A percentile compares a stretch with the other conserved stretches of the same genome.
Evolutionary conservation across 2,888 invertebrate genomes (phyloP).

Genomic region (Steromphala cineraria): DNA sequence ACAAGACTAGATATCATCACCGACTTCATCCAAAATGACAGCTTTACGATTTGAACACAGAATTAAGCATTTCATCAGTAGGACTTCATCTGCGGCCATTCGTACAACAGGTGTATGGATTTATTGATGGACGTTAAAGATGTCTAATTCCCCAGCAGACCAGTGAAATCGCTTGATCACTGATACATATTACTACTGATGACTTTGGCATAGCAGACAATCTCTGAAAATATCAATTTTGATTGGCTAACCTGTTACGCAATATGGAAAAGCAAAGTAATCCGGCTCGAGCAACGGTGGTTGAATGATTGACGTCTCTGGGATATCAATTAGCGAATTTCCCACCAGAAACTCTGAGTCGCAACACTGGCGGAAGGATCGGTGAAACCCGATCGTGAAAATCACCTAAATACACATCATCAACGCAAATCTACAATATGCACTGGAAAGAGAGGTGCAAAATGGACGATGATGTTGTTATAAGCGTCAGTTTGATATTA

Average conservation of each 20-base stretch:
- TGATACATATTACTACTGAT: neutral
- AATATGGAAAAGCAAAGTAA: conserved; percentile 11
- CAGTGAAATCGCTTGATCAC: neutral
- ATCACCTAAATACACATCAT: conserved; percentile 6
- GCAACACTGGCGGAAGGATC: neutral
- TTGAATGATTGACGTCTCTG: conserved; percentile 1
- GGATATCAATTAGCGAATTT: neutral
- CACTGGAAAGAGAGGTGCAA: neutral
- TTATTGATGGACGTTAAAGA: neutral
- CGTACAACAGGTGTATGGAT: conserved; percentile 6
- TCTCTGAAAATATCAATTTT: conserved; percentile 2
- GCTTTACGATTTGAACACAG: too few species aligned
- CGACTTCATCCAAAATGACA: too few species aligned
- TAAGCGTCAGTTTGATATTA: too few species aligned
- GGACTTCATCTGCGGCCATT: neutral
- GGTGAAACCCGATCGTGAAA: neutral
- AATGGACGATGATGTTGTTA: neutral
- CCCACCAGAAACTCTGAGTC: neutral
- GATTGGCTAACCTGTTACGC: conserved; percentile 12
- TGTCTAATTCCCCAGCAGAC: neutral
- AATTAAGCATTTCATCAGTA: too few species aligned
- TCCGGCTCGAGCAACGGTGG: neutral
- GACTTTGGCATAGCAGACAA: conserved; percentile 4
- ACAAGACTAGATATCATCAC: too few species aligned
- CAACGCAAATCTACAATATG: neutral